These are phyloP conservation scores for Oplegnathus fasciatus DNA, from an alignment of 2,113 vertebrate species.

Conservation along the genomic window DNA sequence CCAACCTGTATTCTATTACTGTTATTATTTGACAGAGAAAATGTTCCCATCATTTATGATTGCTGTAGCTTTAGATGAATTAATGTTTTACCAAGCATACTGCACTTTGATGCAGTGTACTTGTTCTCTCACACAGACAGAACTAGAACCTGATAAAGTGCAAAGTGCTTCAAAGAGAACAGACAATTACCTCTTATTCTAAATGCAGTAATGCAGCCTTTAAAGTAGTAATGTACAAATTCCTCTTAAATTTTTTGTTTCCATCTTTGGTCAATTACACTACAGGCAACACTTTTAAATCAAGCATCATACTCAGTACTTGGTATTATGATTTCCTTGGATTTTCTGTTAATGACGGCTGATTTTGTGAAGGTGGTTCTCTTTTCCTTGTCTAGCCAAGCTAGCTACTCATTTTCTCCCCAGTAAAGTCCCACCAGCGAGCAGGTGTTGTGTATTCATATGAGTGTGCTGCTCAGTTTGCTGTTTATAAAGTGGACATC, in stretches of 20 bases:
- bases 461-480: neutral
- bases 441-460: slow-evolving; percentile 4
- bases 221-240: neutral
- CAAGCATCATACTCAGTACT: neutral
- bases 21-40: neutral
- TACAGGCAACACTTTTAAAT: neutral
- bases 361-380: neutral
- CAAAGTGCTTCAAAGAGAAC: too few species aligned
- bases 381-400: neutral
- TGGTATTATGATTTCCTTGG: neutral
- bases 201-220: neutral
- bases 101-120: neutral
- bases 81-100: neutral
- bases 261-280: neutral
- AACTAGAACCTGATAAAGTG: neutral
- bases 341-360: neutral
- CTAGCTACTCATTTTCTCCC: neutral
- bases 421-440: neutral
- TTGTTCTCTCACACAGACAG: neutral
- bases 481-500: neutral
- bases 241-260: neutral
- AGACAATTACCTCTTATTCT: neutral
- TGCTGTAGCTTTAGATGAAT: neutral
- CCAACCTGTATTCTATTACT: neutral
- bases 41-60: neutral